phyloP scores from a whole-genome alignment of 2,888 invertebrate species.

The Amblyteles armatorius region DNA sequence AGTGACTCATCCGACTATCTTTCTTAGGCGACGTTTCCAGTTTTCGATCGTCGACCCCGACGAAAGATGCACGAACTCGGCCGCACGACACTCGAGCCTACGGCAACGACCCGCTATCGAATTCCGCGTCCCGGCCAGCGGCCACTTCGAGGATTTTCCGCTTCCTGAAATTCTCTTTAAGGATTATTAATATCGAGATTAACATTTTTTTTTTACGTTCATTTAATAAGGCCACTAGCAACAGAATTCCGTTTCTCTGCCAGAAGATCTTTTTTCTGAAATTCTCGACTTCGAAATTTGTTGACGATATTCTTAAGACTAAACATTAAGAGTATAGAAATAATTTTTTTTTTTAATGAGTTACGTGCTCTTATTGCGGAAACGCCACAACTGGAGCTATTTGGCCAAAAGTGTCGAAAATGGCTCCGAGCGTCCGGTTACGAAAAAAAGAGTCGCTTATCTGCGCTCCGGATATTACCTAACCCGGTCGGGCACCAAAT shows the following conservation, averaged over 20 bases:
- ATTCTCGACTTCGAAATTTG: too few species aligned
- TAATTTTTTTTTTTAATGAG: too few species aligned
- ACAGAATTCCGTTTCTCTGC: slow-evolving; percentile 21
- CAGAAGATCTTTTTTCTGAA: too few species aligned
- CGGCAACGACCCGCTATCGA: slow-evolving; percentile 62
- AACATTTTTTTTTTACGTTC: too few species aligned
- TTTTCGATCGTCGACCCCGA: slow-evolving; percentile 59
- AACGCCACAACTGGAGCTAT: too few species aligned
- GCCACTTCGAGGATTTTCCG: background rate
- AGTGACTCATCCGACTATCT: slow-evolving; percentile 48
- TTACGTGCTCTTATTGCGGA: too few species aligned
- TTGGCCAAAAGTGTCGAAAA: background rate
- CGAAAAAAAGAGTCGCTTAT: slow-evolving; percentile 13
- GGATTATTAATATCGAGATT: too few species aligned
- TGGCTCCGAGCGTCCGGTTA: background rate
- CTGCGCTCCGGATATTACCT: slow-evolving; percentile 18
- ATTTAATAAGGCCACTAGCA: slow-evolving; percentile 19
- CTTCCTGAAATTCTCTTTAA: background rate
- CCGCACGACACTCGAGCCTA: slow-evolving; percentile 39
- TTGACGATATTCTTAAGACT: too few species aligned
- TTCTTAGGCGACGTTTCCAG: slow-evolving; percentile 48
- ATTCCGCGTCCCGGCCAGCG: slow-evolving; percentile 24
- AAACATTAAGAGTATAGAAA: too few species aligned
- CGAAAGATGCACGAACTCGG: slow-evolving; percentile 37
- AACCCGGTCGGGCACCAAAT: slow-evolving; percentile 13